Evolutionary conservation across 2,888 invertebrate species (phyloP), one percentile per base, ranked within the genome.

Genomic region (Hedychridium roseum): DNA sequence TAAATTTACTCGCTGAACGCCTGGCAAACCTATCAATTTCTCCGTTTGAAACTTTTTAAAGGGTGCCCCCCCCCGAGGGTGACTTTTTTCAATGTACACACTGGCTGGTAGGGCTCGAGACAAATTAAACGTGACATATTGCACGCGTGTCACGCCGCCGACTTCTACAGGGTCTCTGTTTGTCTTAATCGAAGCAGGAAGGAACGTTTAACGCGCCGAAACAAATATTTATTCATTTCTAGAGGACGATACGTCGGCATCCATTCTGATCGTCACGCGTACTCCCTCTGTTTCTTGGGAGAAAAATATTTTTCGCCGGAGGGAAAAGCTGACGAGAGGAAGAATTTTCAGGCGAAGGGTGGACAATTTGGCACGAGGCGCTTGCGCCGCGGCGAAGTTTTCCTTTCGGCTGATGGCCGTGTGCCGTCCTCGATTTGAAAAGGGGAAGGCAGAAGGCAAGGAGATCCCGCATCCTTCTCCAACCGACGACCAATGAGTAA

Each of bases 401-500:
- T 65, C 56, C 50, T 65, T 64, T 60, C 50, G 46, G 43, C 52
- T 53, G 57, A 58, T 52, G 59, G 60, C 55, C 62, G 31, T 50
- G 53, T 14, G 32, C 14, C 37, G 58, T 57, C 54, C 49, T 43
- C 54, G 56, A 38, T 64, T 64, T 60, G 54, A 55, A 55, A 64
- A 51, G 53, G n/a, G 60, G 51, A 57, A 57, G 54, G 53, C 48
- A 57, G 50, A 57, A 64, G 53, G 57, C 54, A 51, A 61, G 50
- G 38, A 44, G n/a, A 57, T 60, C 58, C 43, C 34, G 52, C 50
- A 54, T 64, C 67, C 60, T 55, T 50, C 54, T 64, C 57, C 43
- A 51, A 50, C 64, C 60, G 57, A 68, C 67, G 66, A 64, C 69
- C 68, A 65, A 70, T 69, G 71, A 68, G 72, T 69, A 73, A 73